These are phyloP conservation scores for Pterophyllum scalare DNA, from an alignment of 2,113 vertebrate genomes.

Conservation along the genomic window DNA sequence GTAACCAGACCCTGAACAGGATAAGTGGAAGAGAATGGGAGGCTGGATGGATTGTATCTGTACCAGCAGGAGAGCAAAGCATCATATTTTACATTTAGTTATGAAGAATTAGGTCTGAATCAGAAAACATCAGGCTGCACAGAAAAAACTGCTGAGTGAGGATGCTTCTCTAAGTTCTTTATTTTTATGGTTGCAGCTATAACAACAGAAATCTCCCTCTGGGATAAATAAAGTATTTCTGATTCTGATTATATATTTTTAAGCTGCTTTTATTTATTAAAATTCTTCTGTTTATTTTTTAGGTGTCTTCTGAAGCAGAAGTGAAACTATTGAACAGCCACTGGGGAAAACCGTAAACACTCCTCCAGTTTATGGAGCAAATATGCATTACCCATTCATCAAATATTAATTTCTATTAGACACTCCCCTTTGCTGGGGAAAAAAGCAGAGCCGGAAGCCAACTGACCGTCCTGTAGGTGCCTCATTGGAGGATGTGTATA, in stretches of 20 bases:
- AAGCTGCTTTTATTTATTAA: not conserved
- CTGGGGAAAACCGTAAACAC: not conserved
- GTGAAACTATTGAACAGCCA: no score
- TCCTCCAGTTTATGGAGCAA: not conserved
- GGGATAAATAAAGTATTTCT: no score
- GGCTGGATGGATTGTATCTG: no score
- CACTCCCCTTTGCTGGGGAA: not conserved
- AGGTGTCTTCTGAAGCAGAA: not conserved
- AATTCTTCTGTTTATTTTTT: not conserved
- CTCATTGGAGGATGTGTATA: not conserved
- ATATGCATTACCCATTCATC: fast-evolving
- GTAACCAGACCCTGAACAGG: not conserved
- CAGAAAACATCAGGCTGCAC: no score
- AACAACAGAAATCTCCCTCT: no score
- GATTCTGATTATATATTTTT: no score
- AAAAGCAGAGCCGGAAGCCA: no score
- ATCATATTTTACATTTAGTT: fast-evolving
- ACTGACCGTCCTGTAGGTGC: not conserved
- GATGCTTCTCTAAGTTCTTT: not conserved
- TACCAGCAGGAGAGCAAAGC: not conserved
- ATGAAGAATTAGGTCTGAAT: no score
- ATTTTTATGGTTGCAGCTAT: no score
- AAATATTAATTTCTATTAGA: not conserved
- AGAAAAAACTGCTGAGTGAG: no score
- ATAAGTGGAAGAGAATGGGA: no score